A percentile compares a stretch with the other conserved stretches of the same genome.
Conservation (phyloP, 2,113 vertebrate genomes). For the Grallaria varia region DNA sequence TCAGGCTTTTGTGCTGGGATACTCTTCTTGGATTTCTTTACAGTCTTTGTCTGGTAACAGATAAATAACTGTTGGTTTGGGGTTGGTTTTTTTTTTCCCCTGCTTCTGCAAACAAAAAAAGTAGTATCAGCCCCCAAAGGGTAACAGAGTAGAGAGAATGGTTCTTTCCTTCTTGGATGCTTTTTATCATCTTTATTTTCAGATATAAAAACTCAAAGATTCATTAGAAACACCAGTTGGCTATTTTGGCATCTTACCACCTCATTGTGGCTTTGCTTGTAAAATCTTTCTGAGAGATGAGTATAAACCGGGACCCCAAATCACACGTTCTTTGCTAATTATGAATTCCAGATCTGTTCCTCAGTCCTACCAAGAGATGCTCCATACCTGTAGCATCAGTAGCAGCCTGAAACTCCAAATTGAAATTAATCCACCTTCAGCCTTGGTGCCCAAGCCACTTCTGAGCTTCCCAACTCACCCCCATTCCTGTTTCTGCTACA, state of each 20-base stretch:
- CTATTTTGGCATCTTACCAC: not conserved
- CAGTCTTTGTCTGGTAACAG: conserved; percentile 85
- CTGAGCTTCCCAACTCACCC: not conserved
- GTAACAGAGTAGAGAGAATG: not conserved
- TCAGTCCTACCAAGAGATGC: not conserved
- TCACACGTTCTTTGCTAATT: fast-evolving
- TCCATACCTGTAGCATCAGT: not conserved
- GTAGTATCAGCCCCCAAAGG: conserved; percentile 12
- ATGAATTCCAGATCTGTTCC: not conserved
- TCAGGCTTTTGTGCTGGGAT: conserved; percentile 79
- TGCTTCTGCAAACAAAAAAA: conserved; percentile 65
- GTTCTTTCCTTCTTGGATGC: not conserved
- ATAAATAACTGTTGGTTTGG: conserved; percentile 74
- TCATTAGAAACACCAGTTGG: not conserved
- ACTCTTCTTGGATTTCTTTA: conserved; percentile 77
- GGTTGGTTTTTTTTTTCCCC: not conserved
- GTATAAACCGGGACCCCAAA: not conserved
- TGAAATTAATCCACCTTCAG: not conserved
- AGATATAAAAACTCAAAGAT: not conserved
- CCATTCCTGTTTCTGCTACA: not conserved
- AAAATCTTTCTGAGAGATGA: not conserved
- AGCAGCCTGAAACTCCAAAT: not conserved
- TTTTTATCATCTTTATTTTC: conserved; percentile 25
- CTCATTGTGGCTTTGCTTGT: not conserved
- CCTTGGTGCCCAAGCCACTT: not conserved